Percentiles rank a stretch among this genome's conserved stretches.
Evolutionary conservation across 2,888 invertebrate species (phyloP).

Genomic region (Endomychus coccineus): DNA sequence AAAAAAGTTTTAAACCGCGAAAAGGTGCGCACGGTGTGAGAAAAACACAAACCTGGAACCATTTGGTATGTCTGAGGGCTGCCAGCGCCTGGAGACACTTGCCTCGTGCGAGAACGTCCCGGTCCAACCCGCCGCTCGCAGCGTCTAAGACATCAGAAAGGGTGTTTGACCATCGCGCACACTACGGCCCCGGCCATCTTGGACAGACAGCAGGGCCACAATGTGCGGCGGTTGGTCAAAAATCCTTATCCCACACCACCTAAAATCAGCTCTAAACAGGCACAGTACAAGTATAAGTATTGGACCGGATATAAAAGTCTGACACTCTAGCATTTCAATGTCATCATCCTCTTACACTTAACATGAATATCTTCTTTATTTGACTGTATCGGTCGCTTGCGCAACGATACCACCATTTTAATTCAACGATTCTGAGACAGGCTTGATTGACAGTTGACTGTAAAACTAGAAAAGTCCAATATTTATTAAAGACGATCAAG

Average conservation of each 20-base stretch:
- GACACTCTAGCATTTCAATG: constrained; percentile 5
- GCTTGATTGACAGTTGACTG: constrained; percentile 24
- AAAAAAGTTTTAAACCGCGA: constrained; percentile 7
- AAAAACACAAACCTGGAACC: constrained; percentile 92
- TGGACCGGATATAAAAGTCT: constrained; percentile 34
- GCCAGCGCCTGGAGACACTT: constrained; percentile 99
- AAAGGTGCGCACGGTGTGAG: constrained; percentile 36
- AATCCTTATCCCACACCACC: constrained; percentile 57
- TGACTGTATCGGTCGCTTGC: background rate
- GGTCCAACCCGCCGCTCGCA: constrained; percentile 68
- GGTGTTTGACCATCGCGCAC: constrained; percentile 68
- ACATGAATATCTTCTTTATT: background rate
- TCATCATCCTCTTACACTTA: background rate
- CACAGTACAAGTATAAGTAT: constrained; percentile 42
- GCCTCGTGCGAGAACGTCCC: constrained; percentile 96
- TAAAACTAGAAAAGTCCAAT: constrained; percentile 40
- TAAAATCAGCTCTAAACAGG: constrained; percentile 43
- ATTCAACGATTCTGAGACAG: constrained; percentile 27
- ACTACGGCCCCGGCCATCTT: constrained; percentile 13
- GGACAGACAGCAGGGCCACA: constrained; percentile 9
- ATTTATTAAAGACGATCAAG: constrained; percentile 42
- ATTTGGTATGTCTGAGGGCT: constrained; percentile 99
- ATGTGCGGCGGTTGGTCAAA: constrained; percentile 54
- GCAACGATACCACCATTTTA: background rate
- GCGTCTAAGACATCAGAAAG: constrained; percentile 50